Evolutionary conservation across 1,140 invertebrate genomes (phyloP).

Genomic region (Bombus waltoni): DNA sequence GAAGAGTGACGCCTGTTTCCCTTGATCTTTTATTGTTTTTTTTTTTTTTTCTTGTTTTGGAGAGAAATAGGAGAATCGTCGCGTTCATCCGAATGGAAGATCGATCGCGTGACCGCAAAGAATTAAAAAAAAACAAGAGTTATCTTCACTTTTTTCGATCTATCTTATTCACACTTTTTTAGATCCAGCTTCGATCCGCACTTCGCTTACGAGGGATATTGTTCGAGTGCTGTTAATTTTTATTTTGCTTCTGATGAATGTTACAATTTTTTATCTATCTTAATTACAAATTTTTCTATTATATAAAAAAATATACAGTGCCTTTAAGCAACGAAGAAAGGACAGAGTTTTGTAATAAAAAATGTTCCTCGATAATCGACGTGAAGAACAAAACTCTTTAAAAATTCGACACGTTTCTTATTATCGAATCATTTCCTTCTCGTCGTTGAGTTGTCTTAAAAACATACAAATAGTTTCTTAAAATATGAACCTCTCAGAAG

Average conservation of each 20-base stretch:
- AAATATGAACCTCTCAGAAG: too few relatives aligned
- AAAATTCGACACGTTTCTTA: background rate
- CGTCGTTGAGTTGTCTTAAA: background rate
- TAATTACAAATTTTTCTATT: background rate
- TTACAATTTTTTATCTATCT: background rate
- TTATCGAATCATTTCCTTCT: background rate
- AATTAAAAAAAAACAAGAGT: background rate
- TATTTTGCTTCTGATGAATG: background rate
- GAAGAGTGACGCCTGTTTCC: slow-evolving; percentile 25
- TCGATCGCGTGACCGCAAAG: slow-evolving; percentile 59
- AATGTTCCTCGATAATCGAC: background rate
- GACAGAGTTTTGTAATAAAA: background rate
- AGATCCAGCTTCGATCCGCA: slow-evolving; percentile 3
- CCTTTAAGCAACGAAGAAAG: background rate
- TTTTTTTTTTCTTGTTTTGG: background rate
- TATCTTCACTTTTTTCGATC: background rate
- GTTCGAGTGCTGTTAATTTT: background rate
- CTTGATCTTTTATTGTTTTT: background rate
- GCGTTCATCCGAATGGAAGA: slow-evolving; percentile 56
- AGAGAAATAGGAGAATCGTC: slow-evolving; percentile 45
- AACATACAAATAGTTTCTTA: background rate
- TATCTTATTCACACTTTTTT: background rate
- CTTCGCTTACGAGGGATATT: slow-evolving; percentile 1
- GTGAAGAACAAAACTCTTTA: slow-evolving; percentile 1
- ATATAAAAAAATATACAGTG: background rate